Conservation (phyloP, 2,888 invertebrate genomes). For the Gonocerus acuteangulatus region DNA sequence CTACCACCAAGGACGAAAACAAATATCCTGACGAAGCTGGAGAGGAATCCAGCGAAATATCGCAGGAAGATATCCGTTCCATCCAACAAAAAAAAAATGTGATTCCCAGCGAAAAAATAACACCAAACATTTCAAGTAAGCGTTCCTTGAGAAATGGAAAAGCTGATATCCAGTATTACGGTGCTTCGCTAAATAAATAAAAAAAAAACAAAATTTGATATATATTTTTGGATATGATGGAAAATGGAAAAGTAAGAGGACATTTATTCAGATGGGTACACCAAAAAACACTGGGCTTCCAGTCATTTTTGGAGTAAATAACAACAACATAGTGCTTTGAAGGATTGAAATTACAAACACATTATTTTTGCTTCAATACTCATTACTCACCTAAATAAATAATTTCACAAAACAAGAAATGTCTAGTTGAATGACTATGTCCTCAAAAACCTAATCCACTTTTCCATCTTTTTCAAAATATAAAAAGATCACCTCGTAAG, state of each 20-base stretch:
- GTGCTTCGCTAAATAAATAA: too few species aligned
- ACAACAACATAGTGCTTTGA: slow-evolving; percentile 5
- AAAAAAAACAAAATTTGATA: too few species aligned
- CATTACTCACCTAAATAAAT: slow-evolving; percentile 2
- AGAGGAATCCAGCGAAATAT: too few species aligned
- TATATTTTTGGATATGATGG: slow-evolving; percentile 22
- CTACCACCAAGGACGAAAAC: too few species aligned
- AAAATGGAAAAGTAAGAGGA: slow-evolving; percentile 30
- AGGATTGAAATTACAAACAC: slow-evolving; percentile 27
- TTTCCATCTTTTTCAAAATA: slow-evolving; percentile 6
- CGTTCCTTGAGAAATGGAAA: too few species aligned
- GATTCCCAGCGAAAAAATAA: too few species aligned
- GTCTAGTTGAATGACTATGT: not conserved
- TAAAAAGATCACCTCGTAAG: not conserved
- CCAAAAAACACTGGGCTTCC: slow-evolving; percentile 25
- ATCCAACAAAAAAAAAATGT: too few species aligned
- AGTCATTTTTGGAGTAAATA: slow-evolving; percentile 23
- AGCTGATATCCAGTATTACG: too few species aligned
- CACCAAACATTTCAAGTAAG: too few species aligned
- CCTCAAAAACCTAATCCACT: slow-evolving; percentile 14
- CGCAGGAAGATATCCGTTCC: too few species aligned
- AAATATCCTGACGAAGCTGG: too few species aligned
- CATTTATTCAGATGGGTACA: slow-evolving; percentile 20
- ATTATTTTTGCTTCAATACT: slow-evolving; percentile 3
- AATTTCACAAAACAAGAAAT: too few species aligned